Conservation (phyloP, 2,888 invertebrate genomes). For the Scaptomyza parva region DNA sequence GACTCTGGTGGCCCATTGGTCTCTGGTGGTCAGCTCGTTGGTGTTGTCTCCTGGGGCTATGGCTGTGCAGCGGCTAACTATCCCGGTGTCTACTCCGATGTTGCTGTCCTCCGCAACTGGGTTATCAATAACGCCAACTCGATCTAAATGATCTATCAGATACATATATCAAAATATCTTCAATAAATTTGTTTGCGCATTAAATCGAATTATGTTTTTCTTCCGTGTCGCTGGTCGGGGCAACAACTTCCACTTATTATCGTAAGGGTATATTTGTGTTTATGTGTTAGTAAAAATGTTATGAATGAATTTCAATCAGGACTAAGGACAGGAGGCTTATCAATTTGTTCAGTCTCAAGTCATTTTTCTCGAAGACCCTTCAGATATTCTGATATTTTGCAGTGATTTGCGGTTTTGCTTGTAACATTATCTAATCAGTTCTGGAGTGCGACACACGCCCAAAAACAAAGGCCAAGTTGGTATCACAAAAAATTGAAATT, state of each 20-base stretch:
- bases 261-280: slow-evolving; percentile 5
- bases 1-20: slow-evolving; percentile 79
- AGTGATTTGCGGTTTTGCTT: slow-evolving; percentile 18
- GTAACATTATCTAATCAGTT: slow-evolving; percentile 44
- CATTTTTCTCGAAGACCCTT: slow-evolving; percentile 18
- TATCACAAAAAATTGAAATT: slow-evolving; percentile 17
- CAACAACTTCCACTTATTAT: slow-evolving; percentile 17
- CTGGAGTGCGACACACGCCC: slow-evolving; percentile 25
- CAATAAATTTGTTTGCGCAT: slow-evolving; percentile 10
- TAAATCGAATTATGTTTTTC: not conserved
- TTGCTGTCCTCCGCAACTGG: slow-evolving; percentile 49
- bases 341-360: slow-evolving; percentile 11
- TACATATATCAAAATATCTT: not conserved
- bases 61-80: too few relatives aligned
- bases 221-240: not conserved
- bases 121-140: slow-evolving; percentile 37
- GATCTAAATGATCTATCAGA: slow-evolving; percentile 34
- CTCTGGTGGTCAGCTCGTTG: slow-evolving; percentile 22
- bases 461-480: slow-evolving; percentile 9
- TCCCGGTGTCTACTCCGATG: too few relatives aligned
- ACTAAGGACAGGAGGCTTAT: not conserved
- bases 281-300: not conserved
- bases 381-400: slow-evolving; percentile 9
- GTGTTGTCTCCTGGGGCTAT: not conserved
- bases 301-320: slow-evolving; percentile 27